Evolutionary conservation across 2,113 vertebrate species (phyloP), one percentile per base, ranked within the genome.

Genomic region (Cephalophus harveyi): DNA sequence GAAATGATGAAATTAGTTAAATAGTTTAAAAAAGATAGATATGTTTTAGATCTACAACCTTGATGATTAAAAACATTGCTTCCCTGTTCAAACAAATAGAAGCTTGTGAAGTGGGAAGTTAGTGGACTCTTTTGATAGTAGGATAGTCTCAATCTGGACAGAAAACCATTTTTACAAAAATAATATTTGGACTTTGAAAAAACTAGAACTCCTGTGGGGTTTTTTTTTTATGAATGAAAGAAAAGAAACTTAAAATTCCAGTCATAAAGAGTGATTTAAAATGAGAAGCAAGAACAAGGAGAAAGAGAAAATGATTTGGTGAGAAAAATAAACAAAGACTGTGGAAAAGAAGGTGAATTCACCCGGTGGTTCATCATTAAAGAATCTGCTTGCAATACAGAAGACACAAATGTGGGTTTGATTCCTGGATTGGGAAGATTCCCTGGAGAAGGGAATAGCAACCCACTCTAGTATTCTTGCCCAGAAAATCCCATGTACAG

Each of bases 61-160:
- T 99, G 99, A 99, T 99, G 16, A 99, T 99, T 48, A 99, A 99
- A 99, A 99, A 99, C 98, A 99, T 99, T 98, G 99, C 99, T 28
- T 99, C 99, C 71, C 99, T 99, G 97, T 99, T 99, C 98, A 99
- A 99, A 98, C 99, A 99, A 98, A 99, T 99, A 99, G 99, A 99
- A 98, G 99, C 99, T 96, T 99, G 99, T 96, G 99, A 99, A 98
- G 99, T 99, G 60, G 99, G 99, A 67, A 67, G 33, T 36, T 36
- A 67, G 33, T 89, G 99, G 99, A 90, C 99, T 87, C 99, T 99
- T 98, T 99, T 99, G 97, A 99, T 99, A 50, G 99, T 99, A 64
- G 99, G 99, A 59, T 99, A 99, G 60, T 99, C 99, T 46, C 99
- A 99, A 96, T 99, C 99, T 96, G 99, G 64, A 99, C 99, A 97